These are phyloP conservation scores for Mesembrinibis cayennensis DNA, from an alignment of 2,113 vertebrate species.

Conservation along the genomic window DNA sequence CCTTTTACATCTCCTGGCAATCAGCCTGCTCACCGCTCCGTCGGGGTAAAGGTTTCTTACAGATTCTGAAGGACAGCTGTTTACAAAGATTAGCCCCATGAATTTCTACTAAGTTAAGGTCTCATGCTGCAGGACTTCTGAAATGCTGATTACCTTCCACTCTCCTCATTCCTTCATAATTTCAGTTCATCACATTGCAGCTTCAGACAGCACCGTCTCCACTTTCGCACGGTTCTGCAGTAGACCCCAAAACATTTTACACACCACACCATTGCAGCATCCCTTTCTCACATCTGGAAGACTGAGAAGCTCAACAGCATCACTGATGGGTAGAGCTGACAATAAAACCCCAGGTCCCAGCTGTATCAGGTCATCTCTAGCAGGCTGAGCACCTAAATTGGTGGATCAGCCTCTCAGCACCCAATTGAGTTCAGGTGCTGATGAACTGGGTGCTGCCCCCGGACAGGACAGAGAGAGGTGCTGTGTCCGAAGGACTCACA, in stretches of 20 bases:
- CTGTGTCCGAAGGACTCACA: not conserved
- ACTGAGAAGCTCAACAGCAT: not conserved
- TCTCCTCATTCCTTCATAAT: fast-evolving
- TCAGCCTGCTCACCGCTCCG: fast-evolving
- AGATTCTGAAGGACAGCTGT: not conserved
- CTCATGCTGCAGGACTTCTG: not conserved
- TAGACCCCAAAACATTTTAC: not conserved
- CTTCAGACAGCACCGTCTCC: not conserved
- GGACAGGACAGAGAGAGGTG: no score
- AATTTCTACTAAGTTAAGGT: not conserved
- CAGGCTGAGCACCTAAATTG: not conserved
- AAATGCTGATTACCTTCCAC: not conserved
- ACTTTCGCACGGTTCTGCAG: not conserved
- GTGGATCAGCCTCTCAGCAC: no score
- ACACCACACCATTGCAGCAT: fast-evolving
- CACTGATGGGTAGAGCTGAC: not conserved
- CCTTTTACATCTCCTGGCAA: not conserved
- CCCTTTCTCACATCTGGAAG: not conserved
- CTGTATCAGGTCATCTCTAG: not conserved
- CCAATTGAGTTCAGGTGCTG: not conserved
- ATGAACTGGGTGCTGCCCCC: not conserved
- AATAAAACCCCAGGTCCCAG: not conserved
- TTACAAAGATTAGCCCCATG: not conserved
- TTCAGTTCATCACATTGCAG: not conserved
- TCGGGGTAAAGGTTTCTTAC: fast-evolving